Conservation (phyloP, 1,140 invertebrate species). For the Pteromalus puparum region DNA sequence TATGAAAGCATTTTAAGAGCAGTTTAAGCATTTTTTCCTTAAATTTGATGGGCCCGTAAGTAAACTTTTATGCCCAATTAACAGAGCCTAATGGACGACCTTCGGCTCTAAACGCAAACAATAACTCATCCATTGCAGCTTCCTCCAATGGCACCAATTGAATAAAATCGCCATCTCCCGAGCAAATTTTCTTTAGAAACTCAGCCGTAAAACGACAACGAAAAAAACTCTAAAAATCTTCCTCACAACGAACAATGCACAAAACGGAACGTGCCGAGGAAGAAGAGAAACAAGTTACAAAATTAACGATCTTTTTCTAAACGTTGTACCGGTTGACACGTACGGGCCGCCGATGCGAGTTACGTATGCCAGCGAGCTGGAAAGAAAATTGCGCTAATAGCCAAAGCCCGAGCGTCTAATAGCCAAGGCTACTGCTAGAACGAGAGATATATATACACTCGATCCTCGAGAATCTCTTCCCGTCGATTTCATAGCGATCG, state of each 20-base stretch:
- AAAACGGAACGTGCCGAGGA: no score
- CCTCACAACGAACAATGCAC: no score
- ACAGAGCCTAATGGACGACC: not conserved
- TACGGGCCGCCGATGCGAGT: not conserved
- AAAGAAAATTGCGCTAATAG: slow-evolving; percentile 34
- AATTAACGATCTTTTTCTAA: slow-evolving; percentile 11
- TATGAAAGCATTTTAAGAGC: not conserved
- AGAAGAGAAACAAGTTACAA: not conserved
- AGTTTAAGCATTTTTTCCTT: not conserved
- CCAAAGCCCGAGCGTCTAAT: not conserved
- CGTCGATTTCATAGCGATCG: slow-evolving; percentile 35
- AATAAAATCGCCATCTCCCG: not conserved
- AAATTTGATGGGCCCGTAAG: not conserved
- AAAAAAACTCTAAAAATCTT: not conserved
- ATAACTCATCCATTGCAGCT: not conserved
- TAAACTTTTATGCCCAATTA: not conserved
- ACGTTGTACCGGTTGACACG: slow-evolving; percentile 27
- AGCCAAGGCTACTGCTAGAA: slow-evolving; percentile 22
- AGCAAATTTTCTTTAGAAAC: not conserved
- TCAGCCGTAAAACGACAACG: not conserved
- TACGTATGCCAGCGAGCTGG: slow-evolving; percentile 9
- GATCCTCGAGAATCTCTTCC: slow-evolving; percentile 27
- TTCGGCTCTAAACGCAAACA: not conserved
- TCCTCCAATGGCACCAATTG: not conserved
- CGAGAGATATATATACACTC: not conserved